Evolutionary conservation across 2,797 vertebrate genomes (phyloP).

Genomic region (Rhadinocentrus ornatus): DNA sequence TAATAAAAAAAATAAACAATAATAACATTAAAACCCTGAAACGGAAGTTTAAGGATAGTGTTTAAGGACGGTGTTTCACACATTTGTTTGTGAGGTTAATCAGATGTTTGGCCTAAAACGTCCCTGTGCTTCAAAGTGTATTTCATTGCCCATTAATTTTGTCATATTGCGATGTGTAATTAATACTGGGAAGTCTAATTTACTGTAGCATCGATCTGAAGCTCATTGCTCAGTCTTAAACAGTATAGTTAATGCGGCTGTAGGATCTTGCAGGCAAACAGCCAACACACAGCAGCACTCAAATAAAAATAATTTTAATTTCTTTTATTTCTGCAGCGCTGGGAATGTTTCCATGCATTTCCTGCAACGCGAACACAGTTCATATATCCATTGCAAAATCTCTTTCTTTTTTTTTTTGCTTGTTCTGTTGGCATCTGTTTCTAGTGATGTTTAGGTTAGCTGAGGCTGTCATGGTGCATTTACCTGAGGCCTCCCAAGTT

Average conservation of each 20-base stretch:
- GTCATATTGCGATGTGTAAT: conserved; percentile 6
- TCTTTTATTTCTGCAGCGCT: conserved; percentile 5
- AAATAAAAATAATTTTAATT: not conserved
- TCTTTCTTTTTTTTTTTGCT: not conserved
- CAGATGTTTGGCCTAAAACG: not conserved
- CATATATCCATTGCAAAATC: not conserved
- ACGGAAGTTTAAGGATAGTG: not conserved
- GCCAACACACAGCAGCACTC: conserved; percentile 5
- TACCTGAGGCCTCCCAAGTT: conserved; percentile 44
- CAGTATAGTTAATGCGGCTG: conserved; percentile 18
- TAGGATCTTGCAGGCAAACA: not conserved
- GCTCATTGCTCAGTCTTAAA: not conserved
- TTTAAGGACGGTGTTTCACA: not conserved
- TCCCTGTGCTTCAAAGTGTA: not conserved
- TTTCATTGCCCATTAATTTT: not conserved
- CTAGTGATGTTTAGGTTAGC: conserved; percentile 39
- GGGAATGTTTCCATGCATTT: conserved; percentile 2
- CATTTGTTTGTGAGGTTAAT: not conserved
- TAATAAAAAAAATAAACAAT: too few relatives aligned
- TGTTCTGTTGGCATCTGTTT: conserved; percentile 13
- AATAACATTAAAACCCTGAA: not conserved
- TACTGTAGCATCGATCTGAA: conserved; percentile 10
- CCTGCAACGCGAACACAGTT: not conserved
- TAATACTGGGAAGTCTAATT: conserved; percentile 8
- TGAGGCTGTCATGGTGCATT: conserved; percentile 58